Base-by-base conservation (phyloP, 2,797 vertebrate species). In the Argentina silus region DNA sequence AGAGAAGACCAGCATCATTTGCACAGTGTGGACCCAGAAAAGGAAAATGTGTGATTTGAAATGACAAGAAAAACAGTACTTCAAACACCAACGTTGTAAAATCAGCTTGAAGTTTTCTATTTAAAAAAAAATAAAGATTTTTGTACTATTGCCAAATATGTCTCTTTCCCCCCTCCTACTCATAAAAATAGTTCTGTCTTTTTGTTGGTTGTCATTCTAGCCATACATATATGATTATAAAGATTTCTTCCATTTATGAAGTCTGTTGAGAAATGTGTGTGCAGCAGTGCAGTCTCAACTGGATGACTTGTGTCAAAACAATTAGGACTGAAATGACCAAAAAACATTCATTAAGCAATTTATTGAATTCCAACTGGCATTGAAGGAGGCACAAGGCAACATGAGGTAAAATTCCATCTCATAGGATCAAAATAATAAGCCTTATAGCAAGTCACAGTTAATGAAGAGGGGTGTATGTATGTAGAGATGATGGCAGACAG, bases 1-100 rank as follows among this genome's bases (percentile, higher is more conserved):
- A 83, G 78, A 92, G 88, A 92, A 94, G 90, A 94, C 93, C 94
- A 95, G 95, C 94, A 93, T 93, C 94, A 90, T 96, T 97, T 97
- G 96, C 95, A 96, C 96, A 95, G 91, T 84, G 90, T 92, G 87
- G 84, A 87, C 85, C 83, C 93, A 93, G 2, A 61, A 64, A 27
- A 72, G 57, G 72, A 53, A 74, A 66, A 60, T 61, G 27, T 23
- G 19, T 3, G 19, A 19, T 48, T 11, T 48, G 2, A 10, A 85
- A 80, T 83, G 70, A 59, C 88, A 85, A 93, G 93, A 90, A 93
- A 90, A 88, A 92, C 92, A 92, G 83, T 90, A 94, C 92, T 93
- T 93, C 75, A 68, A 83, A 76, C 75, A 83, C 92, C 90, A 92
- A 92, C 90, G 71, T 77, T 84, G 91, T 94, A 81, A 94, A 93